Conservation (phyloP, 1,140 invertebrate genomes). For the Heliothis virescens region DNA sequence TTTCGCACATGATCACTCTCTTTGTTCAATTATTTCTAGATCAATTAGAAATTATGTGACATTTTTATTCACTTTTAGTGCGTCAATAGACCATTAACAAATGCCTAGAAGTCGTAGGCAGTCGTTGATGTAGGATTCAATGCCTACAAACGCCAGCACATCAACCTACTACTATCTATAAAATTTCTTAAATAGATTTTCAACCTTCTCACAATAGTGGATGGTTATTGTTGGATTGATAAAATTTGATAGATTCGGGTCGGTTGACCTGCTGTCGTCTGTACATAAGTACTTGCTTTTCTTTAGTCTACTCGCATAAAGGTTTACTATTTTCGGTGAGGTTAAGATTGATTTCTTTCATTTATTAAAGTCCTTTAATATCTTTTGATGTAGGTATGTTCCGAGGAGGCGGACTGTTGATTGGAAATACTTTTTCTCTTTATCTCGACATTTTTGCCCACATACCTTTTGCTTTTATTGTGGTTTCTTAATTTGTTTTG, state of each 20-base stretch:
- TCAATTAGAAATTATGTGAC: slow-evolving; percentile 3
- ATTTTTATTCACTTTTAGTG: background rate
- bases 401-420: background rate
- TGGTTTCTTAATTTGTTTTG: too few relatives aligned
- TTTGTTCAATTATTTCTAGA: slow-evolving; percentile 13
- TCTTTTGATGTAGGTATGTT: background rate
- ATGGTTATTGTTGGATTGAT: too few relatives aligned
- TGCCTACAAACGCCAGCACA: too few relatives aligned
- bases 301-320: background rate
- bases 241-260: too few relatives aligned
- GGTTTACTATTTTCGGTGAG: background rate
- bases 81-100: background rate
- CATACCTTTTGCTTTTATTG: background rate
- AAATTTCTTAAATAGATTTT: too few relatives aligned
- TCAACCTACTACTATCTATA: too few relatives aligned
- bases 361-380: background rate
- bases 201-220: too few relatives aligned
- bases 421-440: background rate
- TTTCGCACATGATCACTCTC: background rate
- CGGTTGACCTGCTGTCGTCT: too few relatives aligned
- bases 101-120: background rate
- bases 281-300: background rate
- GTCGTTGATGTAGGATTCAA: background rate
- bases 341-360: background rate
- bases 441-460: background rate